Base-by-base conservation (phyloP, 2,888 invertebrate species). In the Caenorhabditis japonica region DNA sequence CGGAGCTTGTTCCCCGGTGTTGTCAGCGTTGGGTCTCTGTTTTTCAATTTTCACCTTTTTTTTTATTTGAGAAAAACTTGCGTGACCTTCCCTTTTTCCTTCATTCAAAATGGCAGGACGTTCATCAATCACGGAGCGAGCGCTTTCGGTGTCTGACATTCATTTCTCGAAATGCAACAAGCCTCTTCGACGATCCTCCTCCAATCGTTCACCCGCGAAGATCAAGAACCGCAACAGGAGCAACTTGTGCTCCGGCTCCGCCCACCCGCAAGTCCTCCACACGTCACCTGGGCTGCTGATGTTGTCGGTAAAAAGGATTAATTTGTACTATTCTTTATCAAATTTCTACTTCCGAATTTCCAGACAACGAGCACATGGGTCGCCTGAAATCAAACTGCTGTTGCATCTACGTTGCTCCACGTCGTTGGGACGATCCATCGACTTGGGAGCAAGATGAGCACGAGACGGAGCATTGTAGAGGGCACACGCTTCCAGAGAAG, bases 351-450 rank as follows among this genome's bases (percentile, higher is more conserved):
- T n/a, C n/a, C n/a, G n/a, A n/a, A n/a, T n/a, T 46, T 75, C n/a
- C 66, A 81, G 93, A 83, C 94, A 94, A 88, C 94, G 94, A 2
- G 92, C 94, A 83, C 61, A 72, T 85, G 74, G 87, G 87, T 46
- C 80, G 88, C 17, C 64, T 83, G 62, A 88, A 87, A 77, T 87
- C 87, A 21, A 86, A 85, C 74, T 88, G 88, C 76, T 87, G 87
- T 76, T 88, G 88, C 73, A 87, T 88, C 78, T 88, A 88, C 71
- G 84, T 84, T 52, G 83, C 83, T 21, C 84, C 86, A 17, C 80
- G 87, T 25, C 80, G 83, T 61, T 86, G 87, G 82, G 85, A 87
- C 60, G 83, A 87, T 72, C 84, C 84, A 33, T 62, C 77, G 19
- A 85, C 85, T 2, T 85, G 85, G 84, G 79, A 79, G 46, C 79